Evolutionary conservation across 2,113 vertebrate species (phyloP), one percentile per base, ranked within the genome.

Genomic region (Nycticryphes semicollaris): DNA sequence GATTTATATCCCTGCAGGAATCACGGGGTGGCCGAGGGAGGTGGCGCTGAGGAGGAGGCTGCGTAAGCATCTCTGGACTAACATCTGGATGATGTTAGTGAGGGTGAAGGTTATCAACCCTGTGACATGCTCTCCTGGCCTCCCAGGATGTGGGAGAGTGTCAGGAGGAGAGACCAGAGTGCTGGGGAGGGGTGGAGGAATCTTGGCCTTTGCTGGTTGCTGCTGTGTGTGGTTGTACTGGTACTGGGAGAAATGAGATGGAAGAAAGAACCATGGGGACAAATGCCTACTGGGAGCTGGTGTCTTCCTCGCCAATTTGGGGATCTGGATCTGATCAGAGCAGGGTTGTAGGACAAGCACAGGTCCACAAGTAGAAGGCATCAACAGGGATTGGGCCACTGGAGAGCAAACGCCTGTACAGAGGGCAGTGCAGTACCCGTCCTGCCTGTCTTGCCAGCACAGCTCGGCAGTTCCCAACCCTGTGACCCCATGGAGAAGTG

Each of bases 381-480:
- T 28, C 24, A 28, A 1, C 19, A 25, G 54, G 68, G 54, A 33
- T 33, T 45, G 41, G 73, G 73, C 35, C 27, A 6, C 14, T 9
- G 47, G 60, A 19, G 30, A 20, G 41, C 53, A 51, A 63, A 28
- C 0, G 1, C 45, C 31, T n/a, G 47, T 12, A 28, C 45, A 0
- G 1, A 53, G 67, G 56, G 21, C 35, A 18, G 19, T 1, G 45
- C 2, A 3, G 56, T 2, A 53, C 57, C 60, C 4, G 0, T 57
- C 57, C 6, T 43, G 79, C 37, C 11, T 0, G 4, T 81, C n/a
- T 60, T 60, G 56, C 50, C 64, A 5, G 6, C 84, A 31, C 75
- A 60, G 66, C 75, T 47, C 0, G 0, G 39, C 50, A 72, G 15
- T 25, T 33, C 37, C 50, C 69, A 53, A 0, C 31, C 33, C 72